Conservation (phyloP, 1,140 invertebrate genomes). For the Acyrthosiphon pisum region DNA sequence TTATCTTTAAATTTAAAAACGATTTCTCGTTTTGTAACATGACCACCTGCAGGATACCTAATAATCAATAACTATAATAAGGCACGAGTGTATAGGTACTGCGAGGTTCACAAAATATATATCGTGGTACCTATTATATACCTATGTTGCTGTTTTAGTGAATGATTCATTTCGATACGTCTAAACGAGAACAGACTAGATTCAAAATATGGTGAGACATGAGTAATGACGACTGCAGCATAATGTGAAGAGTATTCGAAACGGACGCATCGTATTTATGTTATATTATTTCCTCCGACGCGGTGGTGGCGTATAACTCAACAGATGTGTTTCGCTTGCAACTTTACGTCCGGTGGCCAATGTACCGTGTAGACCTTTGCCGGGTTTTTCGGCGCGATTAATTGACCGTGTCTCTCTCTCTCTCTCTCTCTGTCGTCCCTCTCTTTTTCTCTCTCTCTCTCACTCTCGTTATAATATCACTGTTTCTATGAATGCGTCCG, state of each 20-base stretch:
- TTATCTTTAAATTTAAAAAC: too few species aligned
- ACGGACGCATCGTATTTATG: not conserved
- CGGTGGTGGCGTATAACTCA: not conserved
- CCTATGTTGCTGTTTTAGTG: too few species aligned
- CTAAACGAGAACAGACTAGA: too few species aligned
- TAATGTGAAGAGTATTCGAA: not conserved
- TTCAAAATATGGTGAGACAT: too few species aligned
- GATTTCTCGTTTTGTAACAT: too few species aligned
- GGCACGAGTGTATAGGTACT: too few species aligned
- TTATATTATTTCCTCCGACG: not conserved
- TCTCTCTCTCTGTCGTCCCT: not conserved
- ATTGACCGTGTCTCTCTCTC: slow-evolving; percentile 36
- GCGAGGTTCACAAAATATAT: too few species aligned
- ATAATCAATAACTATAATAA: too few species aligned
- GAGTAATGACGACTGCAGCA: not conserved
- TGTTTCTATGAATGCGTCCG: not conserved
- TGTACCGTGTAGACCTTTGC: slow-evolving; percentile 50
- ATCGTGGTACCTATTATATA: too few species aligned
- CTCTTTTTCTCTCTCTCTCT: not conserved
- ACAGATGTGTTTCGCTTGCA: slow-evolving; percentile 33
- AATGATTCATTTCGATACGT: too few species aligned
- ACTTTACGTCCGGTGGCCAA: slow-evolving; percentile 45
- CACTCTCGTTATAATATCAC: not conserved
- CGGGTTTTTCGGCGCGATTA: slow-evolving; percentile 30
- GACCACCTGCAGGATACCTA: too few species aligned